A percentile compares a stretch with the other conserved stretches of the same genome.
Evolutionary conservation across 2,888 invertebrate species (phyloP).

Genomic region (Pemphredon lugubris): DNA sequence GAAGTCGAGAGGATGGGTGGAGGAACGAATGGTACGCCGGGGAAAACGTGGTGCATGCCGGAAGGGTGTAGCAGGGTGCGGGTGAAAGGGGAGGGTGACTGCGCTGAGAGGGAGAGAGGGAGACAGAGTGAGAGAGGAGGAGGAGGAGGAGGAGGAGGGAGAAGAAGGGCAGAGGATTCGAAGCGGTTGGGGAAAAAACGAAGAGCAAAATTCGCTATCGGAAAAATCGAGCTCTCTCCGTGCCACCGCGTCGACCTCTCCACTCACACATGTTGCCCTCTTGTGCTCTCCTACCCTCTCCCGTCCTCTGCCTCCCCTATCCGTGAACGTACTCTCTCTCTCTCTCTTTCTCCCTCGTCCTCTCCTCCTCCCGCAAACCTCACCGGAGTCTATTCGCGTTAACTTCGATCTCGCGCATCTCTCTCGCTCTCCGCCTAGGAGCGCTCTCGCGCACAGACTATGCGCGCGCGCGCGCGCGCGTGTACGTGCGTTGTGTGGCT

Average conservation of each 20-base stretch:
- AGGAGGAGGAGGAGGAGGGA: conserved; percentile 8
- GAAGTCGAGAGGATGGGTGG: conserved; percentile 43
- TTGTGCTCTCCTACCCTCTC: conserved; percentile 9
- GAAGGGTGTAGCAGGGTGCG: conserved; percentile 39
- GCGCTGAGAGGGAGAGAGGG: conserved; percentile 34
- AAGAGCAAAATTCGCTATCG: conserved; percentile 77
- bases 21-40: conserved; percentile 63
- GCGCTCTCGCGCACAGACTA: conserved; percentile 12
- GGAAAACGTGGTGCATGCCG: conserved; percentile 61
- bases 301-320: conserved; percentile 5
- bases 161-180: conserved; percentile 24
- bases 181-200: conserved; percentile 67
- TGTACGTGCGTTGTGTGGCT: conserved; percentile 55
- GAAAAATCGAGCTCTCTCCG: conserved; percentile 76
- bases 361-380: conserved; percentile 32
- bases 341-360: conserved; percentile 28
- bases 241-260: conserved; percentile 57
- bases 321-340: background rate
- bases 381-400: conserved; percentile 39
- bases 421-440: conserved; percentile 20
- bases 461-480: conserved; percentile 12
- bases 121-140: background rate
- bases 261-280: conserved; percentile 43
- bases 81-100: conserved; percentile 34
- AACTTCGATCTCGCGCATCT: conserved; percentile 54